A percentile compares a stretch with the other conserved stretches of the same genome.
phyloP scores from a whole-genome alignment of 1,140 invertebrate genomes.

The Drosophila suzukii region DNA sequence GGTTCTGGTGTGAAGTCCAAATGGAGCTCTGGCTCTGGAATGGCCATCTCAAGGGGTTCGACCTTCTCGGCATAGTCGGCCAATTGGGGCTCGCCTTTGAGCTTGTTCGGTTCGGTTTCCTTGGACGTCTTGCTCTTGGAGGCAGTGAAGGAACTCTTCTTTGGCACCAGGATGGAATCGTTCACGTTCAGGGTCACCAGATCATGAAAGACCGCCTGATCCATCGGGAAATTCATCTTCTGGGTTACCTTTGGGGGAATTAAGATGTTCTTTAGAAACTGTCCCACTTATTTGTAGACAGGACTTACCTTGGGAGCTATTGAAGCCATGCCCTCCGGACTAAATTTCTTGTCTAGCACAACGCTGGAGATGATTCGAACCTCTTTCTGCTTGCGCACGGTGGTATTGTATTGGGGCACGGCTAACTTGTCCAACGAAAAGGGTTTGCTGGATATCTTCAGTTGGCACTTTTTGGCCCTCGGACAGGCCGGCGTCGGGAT shows the following conservation, averaged over 20 bases:
- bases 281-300: too few species aligned
- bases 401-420: constrained; percentile 44
- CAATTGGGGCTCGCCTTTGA: constrained; percentile 36
- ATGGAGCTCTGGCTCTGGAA: constrained; percentile 41
- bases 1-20: constrained; percentile 22
- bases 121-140: background rate
- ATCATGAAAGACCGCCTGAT: constrained; percentile 36
- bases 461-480: background rate
- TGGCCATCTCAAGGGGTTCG: constrained; percentile 6
- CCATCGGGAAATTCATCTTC: constrained; percentile 57
- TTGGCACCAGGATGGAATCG: constrained; percentile 42
- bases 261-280: background rate
- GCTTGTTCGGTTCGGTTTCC: background rate
- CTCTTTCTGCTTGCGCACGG: constrained; percentile 35
- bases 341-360: background rate
- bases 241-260: constrained; percentile 35
- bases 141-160: background rate
- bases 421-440: constrained; percentile 9
- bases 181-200: constrained; percentile 59
- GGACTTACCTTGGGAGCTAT: constrained; percentile 53
- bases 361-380: constrained; percentile 9
- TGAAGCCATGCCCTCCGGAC: constrained; percentile 20
- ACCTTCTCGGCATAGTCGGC: constrained; percentile 48
- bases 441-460: background rate
- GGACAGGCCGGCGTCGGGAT: background rate